Percentiles rank a stretch among this genome's conserved stretches.
phyloP scores from a whole-genome alignment of 2,797 vertebrate species.

The Anisognathus igniventris region DNA sequence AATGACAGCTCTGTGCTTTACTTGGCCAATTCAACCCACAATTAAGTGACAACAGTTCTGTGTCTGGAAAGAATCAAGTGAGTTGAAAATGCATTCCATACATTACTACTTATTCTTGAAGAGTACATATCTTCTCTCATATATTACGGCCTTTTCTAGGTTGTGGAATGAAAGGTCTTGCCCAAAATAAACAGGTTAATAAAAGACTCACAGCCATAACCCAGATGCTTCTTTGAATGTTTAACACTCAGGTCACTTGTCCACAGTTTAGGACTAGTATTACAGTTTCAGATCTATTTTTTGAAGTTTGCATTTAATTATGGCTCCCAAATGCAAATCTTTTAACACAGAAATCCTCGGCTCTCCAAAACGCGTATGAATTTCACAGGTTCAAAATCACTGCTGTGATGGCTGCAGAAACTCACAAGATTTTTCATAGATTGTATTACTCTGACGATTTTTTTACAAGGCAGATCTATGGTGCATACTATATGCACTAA shows the following conservation, averaged over 20 bases:
- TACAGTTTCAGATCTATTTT: neutral
- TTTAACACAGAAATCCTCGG: neutral
- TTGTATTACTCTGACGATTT: neutral
- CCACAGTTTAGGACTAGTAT: neutral
- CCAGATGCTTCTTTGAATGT: neutral
- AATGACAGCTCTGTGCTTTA: neutral
- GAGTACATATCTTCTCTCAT: rapidly evolving
- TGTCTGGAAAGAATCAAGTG: neutral
- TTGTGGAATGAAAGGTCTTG: neutral
- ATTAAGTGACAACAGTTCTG: neutral
- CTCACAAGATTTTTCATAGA: neutral
- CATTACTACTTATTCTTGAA: neutral
- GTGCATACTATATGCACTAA: too few relatives aligned
- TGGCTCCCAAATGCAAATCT: neutral
- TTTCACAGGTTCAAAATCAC: neutral
- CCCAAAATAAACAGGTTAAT: neutral
- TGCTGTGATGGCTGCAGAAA: neutral
- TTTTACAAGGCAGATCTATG: neutral
- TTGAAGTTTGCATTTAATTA: neutral
- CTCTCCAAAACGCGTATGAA: rapidly evolving
- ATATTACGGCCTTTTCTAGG: neutral
- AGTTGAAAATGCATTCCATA: neutral
- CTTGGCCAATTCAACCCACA: neutral
- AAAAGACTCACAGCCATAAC: neutral
- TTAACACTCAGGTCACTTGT: neutral